phyloP scores from a whole-genome alignment of 2,888 invertebrate species.

The Timema podura region DNA sequence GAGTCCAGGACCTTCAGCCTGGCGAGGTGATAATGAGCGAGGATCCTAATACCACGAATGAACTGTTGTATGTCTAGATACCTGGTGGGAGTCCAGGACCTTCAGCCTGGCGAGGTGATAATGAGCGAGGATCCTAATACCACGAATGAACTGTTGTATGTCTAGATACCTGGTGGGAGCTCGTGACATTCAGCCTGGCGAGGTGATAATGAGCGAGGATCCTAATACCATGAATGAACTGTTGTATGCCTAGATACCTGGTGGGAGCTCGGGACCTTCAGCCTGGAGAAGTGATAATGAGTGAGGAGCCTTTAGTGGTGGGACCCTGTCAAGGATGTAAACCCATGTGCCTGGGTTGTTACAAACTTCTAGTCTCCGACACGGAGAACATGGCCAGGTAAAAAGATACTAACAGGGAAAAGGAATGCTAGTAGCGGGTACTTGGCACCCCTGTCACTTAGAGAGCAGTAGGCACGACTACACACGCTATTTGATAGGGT shows the following conservation, averaged over 20 bases:
- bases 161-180: constrained; percentile 37
- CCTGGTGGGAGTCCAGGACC: constrained; percentile 36
- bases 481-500: too few species aligned
- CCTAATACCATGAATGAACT: constrained; percentile 26
- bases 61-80: too few species aligned
- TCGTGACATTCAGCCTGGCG: constrained; percentile 35
- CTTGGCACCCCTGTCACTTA: too few species aligned
- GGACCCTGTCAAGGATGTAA: constrained; percentile 37
- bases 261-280: constrained; percentile 36
- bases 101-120: constrained; percentile 36
- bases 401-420: too few species aligned
- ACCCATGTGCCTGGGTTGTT: constrained; percentile 39
- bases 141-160: neutral
- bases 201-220: constrained; percentile 37
- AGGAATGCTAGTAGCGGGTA: too few species aligned
- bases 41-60: too few species aligned
- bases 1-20: too few species aligned
- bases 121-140: constrained; percentile 35
- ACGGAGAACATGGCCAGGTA: neutral
- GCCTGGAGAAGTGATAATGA: constrained; percentile 36
- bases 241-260: constrained; percentile 34
- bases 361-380: constrained; percentile 21
- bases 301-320: constrained; percentile 38
- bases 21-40: too few species aligned
- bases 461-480: too few species aligned